phyloP scores from a whole-genome alignment of 2,888 invertebrate species.

The Drosophila birchii region DNA sequence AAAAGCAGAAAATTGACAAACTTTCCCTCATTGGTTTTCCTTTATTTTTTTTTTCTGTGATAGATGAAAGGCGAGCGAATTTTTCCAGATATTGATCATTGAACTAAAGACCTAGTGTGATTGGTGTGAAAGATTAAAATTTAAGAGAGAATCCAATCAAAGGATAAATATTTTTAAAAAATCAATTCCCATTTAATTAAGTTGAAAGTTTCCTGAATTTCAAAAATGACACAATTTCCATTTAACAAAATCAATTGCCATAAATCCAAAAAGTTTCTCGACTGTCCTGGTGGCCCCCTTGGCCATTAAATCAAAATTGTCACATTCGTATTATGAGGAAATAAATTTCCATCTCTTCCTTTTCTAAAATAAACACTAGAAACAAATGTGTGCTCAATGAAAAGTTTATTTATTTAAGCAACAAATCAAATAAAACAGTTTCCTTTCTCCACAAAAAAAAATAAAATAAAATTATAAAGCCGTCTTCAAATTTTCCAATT shows the following conservation, averaged over 20 bases:
- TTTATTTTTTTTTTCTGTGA: neutral
- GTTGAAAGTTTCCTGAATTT: neutral
- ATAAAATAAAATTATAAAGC: neutral
- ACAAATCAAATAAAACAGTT: slow-evolving; percentile 1
- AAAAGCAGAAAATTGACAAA: slow-evolving; percentile 35
- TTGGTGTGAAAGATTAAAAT: slow-evolving; percentile 13
- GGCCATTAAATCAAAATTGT: slow-evolving; percentile 27
- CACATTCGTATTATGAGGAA: slow-evolving; percentile 25
- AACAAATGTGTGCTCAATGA: slow-evolving; percentile 1
- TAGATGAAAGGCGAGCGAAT: slow-evolving; percentile 31
- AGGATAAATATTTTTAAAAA: slow-evolving; percentile 8
- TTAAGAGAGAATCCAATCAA: slow-evolving; percentile 8
- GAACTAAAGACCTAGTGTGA: neutral
- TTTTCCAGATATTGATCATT: neutral
- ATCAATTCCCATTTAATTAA: slow-evolving; percentile 16
- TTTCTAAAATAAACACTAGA: slow-evolving; percentile 12
- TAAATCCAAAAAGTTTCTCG: slow-evolving; percentile 19
- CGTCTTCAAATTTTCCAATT: slow-evolving; percentile 40
- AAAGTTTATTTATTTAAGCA: slow-evolving; percentile 25
- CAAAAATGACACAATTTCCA: slow-evolving; percentile 7
- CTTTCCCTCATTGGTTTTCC: slow-evolving; percentile 8
- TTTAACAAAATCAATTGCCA: slow-evolving; percentile 14
- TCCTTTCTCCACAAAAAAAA: neutral
- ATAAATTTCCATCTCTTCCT: slow-evolving; percentile 9
- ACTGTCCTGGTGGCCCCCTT: no score